Conservation (phyloP, 1,140 invertebrate genomes). For the Pseudomyrmex pallidus region DNA sequence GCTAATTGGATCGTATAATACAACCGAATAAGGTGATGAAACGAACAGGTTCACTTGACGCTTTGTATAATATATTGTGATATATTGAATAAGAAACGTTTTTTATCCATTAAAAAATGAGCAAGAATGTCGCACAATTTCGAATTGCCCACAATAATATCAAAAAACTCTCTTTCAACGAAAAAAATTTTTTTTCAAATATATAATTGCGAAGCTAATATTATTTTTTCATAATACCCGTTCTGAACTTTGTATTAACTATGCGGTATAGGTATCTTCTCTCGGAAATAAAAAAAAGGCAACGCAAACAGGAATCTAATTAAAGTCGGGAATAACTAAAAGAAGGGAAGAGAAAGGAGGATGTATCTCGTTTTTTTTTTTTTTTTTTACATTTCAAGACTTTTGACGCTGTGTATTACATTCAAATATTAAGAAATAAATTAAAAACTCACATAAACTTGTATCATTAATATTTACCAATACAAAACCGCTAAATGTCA, state of each 20-base stretch:
- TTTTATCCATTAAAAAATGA: not conserved
- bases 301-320: not conserved
- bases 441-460: not conserved
- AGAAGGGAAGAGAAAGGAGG: not conserved
- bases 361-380: not conserved
- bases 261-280: not conserved
- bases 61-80: conserved; percentile 30
- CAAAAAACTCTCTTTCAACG: not conserved
- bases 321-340: not conserved
- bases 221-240: not conserved
- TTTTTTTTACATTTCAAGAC: not conserved
- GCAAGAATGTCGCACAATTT: not conserved
- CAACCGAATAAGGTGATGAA: conserved; percentile 69
- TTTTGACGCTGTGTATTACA: not conserved
- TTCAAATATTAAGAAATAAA: not conserved
- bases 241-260: not conserved
- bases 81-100: conserved; percentile 42
- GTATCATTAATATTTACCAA: conserved; percentile 8
- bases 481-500: not conserved
- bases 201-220: conserved; percentile 5
- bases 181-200: conserved; percentile 4
- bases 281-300: not conserved
- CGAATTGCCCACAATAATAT: not conserved
- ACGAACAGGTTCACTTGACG: conserved; percentile 66
- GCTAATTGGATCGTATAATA: conserved; percentile 71